These are phyloP conservation scores for Dendrocopos noguchii DNA, from an alignment of 2,113 vertebrate genomes.

Conservation along the genomic window DNA sequence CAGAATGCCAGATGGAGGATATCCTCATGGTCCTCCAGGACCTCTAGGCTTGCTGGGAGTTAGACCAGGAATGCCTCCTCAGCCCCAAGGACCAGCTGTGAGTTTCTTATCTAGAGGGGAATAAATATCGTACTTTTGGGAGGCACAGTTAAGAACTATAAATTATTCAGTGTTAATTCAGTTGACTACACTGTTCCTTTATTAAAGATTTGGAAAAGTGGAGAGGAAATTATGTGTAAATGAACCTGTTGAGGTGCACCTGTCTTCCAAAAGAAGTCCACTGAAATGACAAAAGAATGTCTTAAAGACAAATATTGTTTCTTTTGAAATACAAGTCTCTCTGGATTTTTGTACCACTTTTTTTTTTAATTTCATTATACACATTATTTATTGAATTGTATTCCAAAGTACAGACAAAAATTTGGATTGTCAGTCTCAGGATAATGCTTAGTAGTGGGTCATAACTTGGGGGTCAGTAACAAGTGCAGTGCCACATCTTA, in stretches of 20 bases:
- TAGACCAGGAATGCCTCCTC: slow-evolving; percentile 92
- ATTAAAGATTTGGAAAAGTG: background rate
- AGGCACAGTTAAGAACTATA: background rate
- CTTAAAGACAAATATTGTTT: background rate
- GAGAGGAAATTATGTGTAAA: background rate
- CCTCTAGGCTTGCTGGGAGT: slow-evolving; percentile 92
- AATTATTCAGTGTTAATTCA: background rate
- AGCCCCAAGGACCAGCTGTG: slow-evolving; percentile 92
- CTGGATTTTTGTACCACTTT: background rate
- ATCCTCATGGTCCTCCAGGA: slow-evolving; percentile 91
- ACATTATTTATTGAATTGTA: background rate
- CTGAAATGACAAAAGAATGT: background rate
- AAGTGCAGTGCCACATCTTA: background rate
- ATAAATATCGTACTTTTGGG: background rate
- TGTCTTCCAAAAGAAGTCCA: background rate
- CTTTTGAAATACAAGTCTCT: background rate
- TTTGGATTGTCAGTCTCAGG: background rate
- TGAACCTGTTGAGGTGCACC: background rate
- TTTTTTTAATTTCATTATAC: background rate
- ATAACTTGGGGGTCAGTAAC: background rate
- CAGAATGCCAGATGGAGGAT: slow-evolving; percentile 90
- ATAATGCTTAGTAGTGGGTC: background rate
- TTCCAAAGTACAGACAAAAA: background rate
- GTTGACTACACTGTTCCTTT: slow-evolving; percentile 1
- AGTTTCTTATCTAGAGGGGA: slow-evolving; percentile 38